phyloP scores from a whole-genome alignment of 2,113 vertebrate species.

The Cygnus atratus region DNA sequence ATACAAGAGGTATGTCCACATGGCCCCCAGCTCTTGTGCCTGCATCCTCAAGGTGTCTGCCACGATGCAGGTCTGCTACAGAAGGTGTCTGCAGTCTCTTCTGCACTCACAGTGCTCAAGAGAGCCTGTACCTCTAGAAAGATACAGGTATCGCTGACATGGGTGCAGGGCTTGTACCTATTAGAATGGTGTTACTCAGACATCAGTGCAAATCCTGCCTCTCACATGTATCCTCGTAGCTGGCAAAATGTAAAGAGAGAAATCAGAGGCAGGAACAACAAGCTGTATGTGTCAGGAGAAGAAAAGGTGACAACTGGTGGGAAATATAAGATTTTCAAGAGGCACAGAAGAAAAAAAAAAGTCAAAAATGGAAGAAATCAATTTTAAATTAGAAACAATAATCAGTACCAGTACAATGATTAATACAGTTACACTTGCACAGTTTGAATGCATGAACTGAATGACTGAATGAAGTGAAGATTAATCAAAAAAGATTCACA shows the following conservation, averaged over 20 bases:
- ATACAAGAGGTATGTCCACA: not conserved
- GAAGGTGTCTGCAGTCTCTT: not conserved
- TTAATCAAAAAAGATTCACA: constrained; percentile 6
- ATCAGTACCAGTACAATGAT: not conserved
- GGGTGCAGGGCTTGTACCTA: not conserved
- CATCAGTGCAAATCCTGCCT: not conserved
- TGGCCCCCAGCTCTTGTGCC: not conserved
- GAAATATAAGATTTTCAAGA: not conserved
- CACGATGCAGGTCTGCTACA: not conserved
- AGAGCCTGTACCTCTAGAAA: not conserved
- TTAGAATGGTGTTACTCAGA: not conserved
- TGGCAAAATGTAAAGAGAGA: not conserved
- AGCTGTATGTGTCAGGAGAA: not conserved
- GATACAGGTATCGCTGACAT: not conserved
- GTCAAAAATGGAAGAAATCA: not conserved
- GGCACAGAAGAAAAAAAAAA: not conserved
- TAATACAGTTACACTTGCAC: not conserved
- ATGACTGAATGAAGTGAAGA: not conserved
- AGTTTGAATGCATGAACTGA: not conserved
- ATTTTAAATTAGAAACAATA: constrained; percentile 29
- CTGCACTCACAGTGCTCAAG: not conserved
- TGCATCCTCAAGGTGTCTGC: not conserved
- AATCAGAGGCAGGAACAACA: not conserved
- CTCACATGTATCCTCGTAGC: not conserved
- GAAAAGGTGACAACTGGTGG: not conserved